Percentiles rank a stretch among this genome's conserved stretches.
Conservation (phyloP, 2,797 vertebrate species). For the Enteromius argenteus region DNA sequence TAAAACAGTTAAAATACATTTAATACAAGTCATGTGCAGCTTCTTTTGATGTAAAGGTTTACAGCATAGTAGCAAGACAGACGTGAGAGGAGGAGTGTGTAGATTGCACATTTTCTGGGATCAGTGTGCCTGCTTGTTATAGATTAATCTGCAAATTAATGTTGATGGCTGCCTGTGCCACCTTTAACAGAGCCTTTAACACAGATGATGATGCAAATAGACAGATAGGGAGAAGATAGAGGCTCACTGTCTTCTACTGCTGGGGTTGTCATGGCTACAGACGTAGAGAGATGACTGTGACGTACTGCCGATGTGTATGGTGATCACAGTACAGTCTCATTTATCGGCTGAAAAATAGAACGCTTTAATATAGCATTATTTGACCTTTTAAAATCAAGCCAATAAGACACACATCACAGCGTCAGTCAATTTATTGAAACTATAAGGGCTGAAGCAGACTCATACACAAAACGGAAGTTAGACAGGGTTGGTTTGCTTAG, state of each 20-base stretch:
- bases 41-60: conserved; percentile 46
- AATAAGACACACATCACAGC: conserved; percentile 53
- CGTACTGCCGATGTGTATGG: neutral
- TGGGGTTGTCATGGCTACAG: conserved; percentile 60
- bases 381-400: conserved; percentile 56
- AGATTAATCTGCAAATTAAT: conserved; percentile 78
- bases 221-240: conserved; percentile 16
- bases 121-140: conserved; percentile 74
- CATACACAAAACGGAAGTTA: neutral
- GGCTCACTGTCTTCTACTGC: conserved; percentile 21
- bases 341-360: conserved; percentile 45
- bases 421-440: conserved; percentile 43
- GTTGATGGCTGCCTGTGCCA: conserved; percentile 61
- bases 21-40: conserved; percentile 20
- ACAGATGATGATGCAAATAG: conserved; percentile 49
- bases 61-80: conserved; percentile 53
- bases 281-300: conserved; percentile 24
- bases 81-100: conserved; percentile 74
- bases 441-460: conserved; percentile 45
- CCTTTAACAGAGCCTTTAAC: conserved; percentile 56
- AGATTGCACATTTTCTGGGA: conserved; percentile 69
- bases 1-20: neutral
- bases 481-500: neutral
- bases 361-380: conserved; percentile 41
- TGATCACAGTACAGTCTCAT: conserved; percentile 43